phyloP scores from a whole-genome alignment of 2,888 invertebrate genomes.

The Formica aserva region DNA sequence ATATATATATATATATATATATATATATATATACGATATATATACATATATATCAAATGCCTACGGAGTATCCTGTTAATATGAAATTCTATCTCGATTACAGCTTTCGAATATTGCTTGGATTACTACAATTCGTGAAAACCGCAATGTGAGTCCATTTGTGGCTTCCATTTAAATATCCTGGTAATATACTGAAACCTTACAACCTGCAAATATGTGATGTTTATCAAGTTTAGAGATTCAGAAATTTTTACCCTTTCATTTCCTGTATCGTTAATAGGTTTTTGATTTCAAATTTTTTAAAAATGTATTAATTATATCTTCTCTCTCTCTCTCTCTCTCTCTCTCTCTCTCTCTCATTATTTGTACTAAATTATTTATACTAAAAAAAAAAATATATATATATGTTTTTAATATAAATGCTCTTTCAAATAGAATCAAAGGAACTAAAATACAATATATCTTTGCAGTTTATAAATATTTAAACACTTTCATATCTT shows the following conservation, averaged over 20 bases:
- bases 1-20: too few relatives aligned
- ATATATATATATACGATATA: too few relatives aligned
- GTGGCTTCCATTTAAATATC: conserved; percentile 25
- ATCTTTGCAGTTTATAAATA: background rate
- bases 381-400: background rate
- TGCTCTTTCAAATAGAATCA: background rate
- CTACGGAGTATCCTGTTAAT: background rate
- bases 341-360: too few relatives aligned
- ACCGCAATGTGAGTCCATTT: conserved; percentile 37
- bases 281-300: background rate
- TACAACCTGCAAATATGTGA: background rate
- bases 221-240: background rate
- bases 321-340: too few relatives aligned
- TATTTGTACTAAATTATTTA: too few relatives aligned
- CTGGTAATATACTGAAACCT: background rate
- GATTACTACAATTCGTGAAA: conserved; percentile 12
- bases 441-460: background rate
- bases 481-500: background rate
- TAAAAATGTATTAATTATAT: too few relatives aligned
- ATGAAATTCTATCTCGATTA: conserved; percentile 32
- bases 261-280: background rate
- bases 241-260: background rate
- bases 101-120: conserved; percentile 28
- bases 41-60: background rate
- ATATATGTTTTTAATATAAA: background rate